Evolutionary conservation across 2,113 vertebrate species (phyloP).

Genomic region (Ranitomeya variabilis): DNA sequence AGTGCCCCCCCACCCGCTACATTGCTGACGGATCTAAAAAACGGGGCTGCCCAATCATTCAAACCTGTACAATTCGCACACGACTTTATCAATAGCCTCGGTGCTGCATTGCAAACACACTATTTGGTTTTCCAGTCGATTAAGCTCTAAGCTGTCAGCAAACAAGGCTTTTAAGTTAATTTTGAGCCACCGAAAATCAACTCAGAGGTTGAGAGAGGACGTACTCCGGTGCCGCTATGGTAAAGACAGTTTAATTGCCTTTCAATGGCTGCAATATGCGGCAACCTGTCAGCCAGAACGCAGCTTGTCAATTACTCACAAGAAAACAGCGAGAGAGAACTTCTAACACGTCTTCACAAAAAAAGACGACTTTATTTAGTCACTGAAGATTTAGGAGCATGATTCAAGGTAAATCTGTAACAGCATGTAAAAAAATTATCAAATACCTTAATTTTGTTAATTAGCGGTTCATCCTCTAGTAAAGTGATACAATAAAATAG

Average conservation of each 20-base stretch:
- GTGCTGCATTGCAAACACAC: conserved; percentile 78
- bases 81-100: conserved; percentile 74
- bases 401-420: too few relatives aligned
- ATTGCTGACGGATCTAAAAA: conserved; percentile 67
- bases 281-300: conserved; percentile 72
- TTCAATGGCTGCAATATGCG: conserved; percentile 76
- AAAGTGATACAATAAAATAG: too few relatives aligned
- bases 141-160: conserved; percentile 89
- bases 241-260: conserved; percentile 80
- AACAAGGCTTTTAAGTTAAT: conserved; percentile 86
- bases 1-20: conserved; percentile 60
- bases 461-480: too few relatives aligned
- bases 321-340: not conserved
- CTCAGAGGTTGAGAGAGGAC: conserved; percentile 79
- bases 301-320: conserved; percentile 72
- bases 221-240: conserved; percentile 66
- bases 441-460: too few relatives aligned
- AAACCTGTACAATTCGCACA: conserved; percentile 70
- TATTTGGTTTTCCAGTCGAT: conserved; percentile 86
- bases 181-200: conserved; percentile 78
- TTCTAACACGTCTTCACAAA: not conserved
- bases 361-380: not conserved
- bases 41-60: conserved; percentile 66
- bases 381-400: too few relatives aligned
- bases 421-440: too few relatives aligned